phyloP scores from a whole-genome alignment of 2,888 invertebrate genomes.

The Timema podura region DNA sequence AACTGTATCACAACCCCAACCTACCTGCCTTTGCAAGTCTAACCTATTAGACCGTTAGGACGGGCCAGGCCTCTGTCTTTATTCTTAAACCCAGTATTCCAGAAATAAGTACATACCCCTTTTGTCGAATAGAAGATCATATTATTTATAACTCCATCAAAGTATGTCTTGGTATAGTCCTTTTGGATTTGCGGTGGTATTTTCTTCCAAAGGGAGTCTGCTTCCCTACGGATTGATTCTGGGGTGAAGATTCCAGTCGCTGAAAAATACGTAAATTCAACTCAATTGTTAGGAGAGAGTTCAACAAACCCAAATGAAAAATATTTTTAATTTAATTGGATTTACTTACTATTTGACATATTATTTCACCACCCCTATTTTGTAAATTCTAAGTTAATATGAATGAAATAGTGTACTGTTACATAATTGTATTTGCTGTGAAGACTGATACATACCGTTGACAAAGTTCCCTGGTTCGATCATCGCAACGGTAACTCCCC shows the following conservation, averaged over 20 bases:
- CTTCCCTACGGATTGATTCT: constrained; percentile 21
- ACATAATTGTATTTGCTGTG: too few relatives aligned
- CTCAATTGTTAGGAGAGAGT: too few relatives aligned
- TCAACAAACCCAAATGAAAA: too few relatives aligned
- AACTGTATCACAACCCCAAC: too few relatives aligned
- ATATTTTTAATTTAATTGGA: too few relatives aligned
- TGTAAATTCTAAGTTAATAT: not conserved
- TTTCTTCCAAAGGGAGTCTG: constrained; percentile 37
- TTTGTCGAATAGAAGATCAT: constrained; percentile 36
- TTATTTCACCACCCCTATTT: not conserved
- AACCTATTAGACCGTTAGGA: too few relatives aligned
- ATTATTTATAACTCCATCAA: constrained; percentile 32
- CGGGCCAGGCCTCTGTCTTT: too few relatives aligned
- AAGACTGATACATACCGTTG: constrained; percentile 33
- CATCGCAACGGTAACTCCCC: constrained; percentile 37
- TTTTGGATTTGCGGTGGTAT: constrained; percentile 35
- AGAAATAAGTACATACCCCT: constrained; percentile 31
- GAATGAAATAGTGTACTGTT: not conserved
- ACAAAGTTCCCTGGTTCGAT: constrained; percentile 42
- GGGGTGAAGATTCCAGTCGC: constrained; percentile 26
- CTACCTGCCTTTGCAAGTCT: too few relatives aligned
- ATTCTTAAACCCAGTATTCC: not conserved
- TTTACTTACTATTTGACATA: too few relatives aligned
- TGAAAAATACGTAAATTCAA: not conserved
- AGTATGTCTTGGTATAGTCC: constrained; percentile 37